Evolutionary conservation across 2,888 invertebrate genomes (phyloP).

Genomic region (Carpatolechia fugitivella): DNA sequence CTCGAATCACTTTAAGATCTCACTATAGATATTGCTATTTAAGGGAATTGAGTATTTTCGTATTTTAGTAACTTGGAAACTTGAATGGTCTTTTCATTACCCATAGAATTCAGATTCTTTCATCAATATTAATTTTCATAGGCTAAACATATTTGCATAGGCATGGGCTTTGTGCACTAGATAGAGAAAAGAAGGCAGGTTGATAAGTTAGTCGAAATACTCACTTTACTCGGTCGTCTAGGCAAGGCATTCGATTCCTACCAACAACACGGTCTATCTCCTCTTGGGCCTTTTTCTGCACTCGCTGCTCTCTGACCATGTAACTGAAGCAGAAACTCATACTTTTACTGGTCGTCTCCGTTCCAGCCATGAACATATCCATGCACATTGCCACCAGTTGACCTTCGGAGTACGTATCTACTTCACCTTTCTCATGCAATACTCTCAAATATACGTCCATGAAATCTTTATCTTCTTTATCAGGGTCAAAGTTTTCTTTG

Average conservation of each 20-base stretch:
- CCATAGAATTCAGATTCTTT: too few species aligned
- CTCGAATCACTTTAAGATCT: too few species aligned
- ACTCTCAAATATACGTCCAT: constrained; percentile 90
- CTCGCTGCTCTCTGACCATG: constrained; percentile 83
- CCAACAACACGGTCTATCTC: constrained; percentile 89
- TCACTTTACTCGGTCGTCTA: constrained; percentile 86
- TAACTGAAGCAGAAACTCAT: constrained; percentile 88
- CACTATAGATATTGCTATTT: too few species aligned
- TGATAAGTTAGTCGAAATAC: too few species aligned
- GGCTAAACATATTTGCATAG: too few species aligned
- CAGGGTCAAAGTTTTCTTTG: constrained; percentile 79
- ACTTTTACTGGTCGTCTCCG: constrained; percentile 90
- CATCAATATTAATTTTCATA: too few species aligned
- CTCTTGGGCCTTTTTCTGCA: constrained; percentile 86
- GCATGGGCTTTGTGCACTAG: too few species aligned
- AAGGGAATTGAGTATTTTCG: too few species aligned
- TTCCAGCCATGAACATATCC: constrained; percentile 93
- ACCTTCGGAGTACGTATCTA: constrained; percentile 82
- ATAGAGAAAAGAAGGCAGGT: too few species aligned
- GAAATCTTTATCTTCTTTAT: constrained; percentile 84
- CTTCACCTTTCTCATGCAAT: constrained; percentile 79
- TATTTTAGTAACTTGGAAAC: too few species aligned
- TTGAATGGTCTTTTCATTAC: too few species aligned
- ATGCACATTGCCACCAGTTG: constrained; percentile 89
- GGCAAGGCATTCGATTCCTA: constrained; percentile 81